These are phyloP conservation scores for Micoletzkya japonica DNA, from an alignment of 2,888 invertebrate species.

Conservation along the genomic window DNA sequence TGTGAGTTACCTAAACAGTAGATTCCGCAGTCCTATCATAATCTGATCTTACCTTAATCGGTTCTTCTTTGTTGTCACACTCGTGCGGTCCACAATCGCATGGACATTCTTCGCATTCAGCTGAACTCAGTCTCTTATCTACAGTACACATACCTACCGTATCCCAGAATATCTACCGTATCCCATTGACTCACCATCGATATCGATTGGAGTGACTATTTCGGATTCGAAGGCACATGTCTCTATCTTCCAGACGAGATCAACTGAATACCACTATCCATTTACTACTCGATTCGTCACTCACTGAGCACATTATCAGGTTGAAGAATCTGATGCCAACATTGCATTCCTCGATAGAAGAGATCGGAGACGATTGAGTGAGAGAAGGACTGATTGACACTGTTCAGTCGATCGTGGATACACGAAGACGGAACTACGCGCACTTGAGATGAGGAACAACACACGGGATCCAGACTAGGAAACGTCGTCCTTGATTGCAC, in stretches of 20 bases:
- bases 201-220: conserved; percentile 38
- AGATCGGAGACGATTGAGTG: conserved; percentile 49
- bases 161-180: too few relatives aligned
- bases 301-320: conserved; percentile 45
- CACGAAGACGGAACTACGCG: conserved; percentile 50
- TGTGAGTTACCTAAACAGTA: conserved; percentile 1
- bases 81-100: conserved; percentile 46
- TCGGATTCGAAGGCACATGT: conserved; percentile 53
- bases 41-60: background rate
- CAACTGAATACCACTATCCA: conserved; percentile 33
- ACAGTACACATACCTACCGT: too few relatives aligned
- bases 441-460: conserved; percentile 55
- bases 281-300: background rate
- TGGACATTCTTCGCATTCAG: conserved; percentile 47
- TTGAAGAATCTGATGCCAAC: conserved; percentile 60
- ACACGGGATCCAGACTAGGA: conserved; percentile 60
- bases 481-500: background rate
- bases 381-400: conserved; percentile 38
- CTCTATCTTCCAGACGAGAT: conserved; percentile 61
- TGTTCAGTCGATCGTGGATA: conserved; percentile 56
- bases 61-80: background rate
- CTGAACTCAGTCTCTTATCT: too few relatives aligned
- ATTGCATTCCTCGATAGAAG: conserved; percentile 52
- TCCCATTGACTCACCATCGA: conserved; percentile 10
- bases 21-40: background rate